These are phyloP conservation scores for Eucidaris tribuloides DNA, from an alignment of 35 echinoderm and acorn worm species.

Conservation along the genomic window DNA sequence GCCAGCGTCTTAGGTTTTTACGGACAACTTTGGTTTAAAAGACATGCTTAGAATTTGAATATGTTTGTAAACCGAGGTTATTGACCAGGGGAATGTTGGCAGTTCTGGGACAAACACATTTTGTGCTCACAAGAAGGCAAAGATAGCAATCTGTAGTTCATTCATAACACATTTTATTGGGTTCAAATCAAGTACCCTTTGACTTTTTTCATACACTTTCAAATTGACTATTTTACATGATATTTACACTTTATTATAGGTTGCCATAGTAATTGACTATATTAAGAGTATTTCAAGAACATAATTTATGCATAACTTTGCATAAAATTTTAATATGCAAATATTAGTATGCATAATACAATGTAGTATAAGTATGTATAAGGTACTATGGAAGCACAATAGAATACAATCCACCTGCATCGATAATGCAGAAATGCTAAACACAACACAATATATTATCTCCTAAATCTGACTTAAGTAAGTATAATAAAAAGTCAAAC, in stretches of 20 bases:
- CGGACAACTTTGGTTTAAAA: too few relatives aligned
- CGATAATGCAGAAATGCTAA: too few relatives aligned
- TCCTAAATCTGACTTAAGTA: too few relatives aligned
- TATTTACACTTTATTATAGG: slow-evolving; percentile 8
- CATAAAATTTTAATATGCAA: slow-evolving; percentile 31
- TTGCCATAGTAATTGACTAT: slow-evolving; percentile 7
- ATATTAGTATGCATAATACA: slow-evolving; percentile 11
- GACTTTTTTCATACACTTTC: slow-evolving; percentile 22
- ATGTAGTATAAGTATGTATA: neutral
- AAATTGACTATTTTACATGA: slow-evolving; percentile 16
- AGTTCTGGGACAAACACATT: too few relatives aligned
- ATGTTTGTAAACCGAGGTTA: too few relatives aligned
- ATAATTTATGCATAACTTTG: slow-evolving; percentile 18
- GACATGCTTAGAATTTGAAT: too few relatives aligned
- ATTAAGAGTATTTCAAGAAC: slow-evolving; percentile 36
- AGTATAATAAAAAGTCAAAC: too few relatives aligned
- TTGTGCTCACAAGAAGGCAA: too few relatives aligned
- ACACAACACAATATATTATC: too few relatives aligned
- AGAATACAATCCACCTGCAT: slow-evolving; percentile 11
- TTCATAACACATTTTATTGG: slow-evolving; percentile 34
- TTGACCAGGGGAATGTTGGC: too few relatives aligned
- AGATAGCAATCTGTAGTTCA: too few relatives aligned
- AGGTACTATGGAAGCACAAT: slow-evolving; percentile 21
- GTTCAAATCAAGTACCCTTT: slow-evolving; percentile 17
- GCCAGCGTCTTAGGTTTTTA: too few relatives aligned